phyloP scores from a whole-genome alignment of 1,140 invertebrate species.

The Brachionus calyciflorus region DNA sequence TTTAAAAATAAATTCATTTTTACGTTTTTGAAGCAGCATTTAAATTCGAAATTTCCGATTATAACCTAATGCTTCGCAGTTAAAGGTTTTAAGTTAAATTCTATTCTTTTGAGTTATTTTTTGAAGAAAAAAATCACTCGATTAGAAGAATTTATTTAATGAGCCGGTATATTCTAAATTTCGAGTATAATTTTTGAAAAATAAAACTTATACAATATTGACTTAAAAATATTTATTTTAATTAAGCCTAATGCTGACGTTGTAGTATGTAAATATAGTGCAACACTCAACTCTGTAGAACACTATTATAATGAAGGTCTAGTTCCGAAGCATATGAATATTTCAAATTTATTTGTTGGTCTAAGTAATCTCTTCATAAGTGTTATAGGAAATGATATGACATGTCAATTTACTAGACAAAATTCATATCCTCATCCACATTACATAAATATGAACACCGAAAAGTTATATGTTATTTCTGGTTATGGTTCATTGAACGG shows the following conservation, averaged over 20 bases:
- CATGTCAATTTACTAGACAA: not conserved
- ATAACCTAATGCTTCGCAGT: no score
- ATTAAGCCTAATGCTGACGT: not conserved
- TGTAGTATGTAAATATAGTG: not conserved
- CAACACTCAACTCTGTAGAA: not conserved
- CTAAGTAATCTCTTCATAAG: not conserved
- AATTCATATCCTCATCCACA: not conserved
- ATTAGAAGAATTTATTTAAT: no score
- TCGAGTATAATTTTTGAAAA: no score
- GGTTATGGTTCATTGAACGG: not conserved
- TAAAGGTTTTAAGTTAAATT: no score
- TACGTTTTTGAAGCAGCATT: no score
- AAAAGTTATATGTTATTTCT: not conserved
- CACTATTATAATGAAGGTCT: not conserved
- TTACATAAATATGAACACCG: not conserved
- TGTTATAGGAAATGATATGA: not conserved
- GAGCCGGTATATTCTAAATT: no score
- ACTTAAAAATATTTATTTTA: no score
- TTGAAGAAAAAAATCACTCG: no score
- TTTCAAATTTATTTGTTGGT: not conserved
- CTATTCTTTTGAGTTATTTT: no score
- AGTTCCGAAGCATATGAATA: not conserved
- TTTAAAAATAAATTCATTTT: no score
- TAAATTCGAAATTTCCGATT: no score
- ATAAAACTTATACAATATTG: no score